These are phyloP conservation scores for Ectemnius continuus DNA, from an alignment of 2,888 invertebrate genomes.

Conservation along the genomic window DNA sequence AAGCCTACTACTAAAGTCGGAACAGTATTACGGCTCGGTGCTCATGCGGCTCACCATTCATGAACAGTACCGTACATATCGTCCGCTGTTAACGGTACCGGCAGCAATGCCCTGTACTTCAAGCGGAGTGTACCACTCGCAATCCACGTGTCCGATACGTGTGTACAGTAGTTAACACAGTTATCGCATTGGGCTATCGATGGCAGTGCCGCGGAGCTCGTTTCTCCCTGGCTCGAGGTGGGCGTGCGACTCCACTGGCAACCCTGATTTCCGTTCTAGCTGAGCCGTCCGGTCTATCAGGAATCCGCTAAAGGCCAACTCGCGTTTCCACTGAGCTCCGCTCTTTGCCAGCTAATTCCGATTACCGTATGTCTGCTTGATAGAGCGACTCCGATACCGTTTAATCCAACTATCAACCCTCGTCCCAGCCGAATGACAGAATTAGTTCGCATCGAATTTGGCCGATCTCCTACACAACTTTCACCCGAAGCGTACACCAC, in stretches of 20 bases:
- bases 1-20: slow-evolving; percentile 4
- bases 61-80: slow-evolving; percentile 39
- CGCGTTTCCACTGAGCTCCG: background rate
- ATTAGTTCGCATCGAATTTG: too few relatives aligned
- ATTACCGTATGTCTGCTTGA: background rate
- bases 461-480: too few relatives aligned
- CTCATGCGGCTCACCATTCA: slow-evolving; percentile 19
- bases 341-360: background rate
- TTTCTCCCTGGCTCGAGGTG: background rate
- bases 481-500: too few relatives aligned
- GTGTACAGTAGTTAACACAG: slow-evolving; percentile 46
- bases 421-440: too few relatives aligned
- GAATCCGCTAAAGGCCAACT: background rate
- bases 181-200: slow-evolving; percentile 51
- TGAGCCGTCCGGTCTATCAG: background rate
- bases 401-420: too few relatives aligned
- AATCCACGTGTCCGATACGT: slow-evolving; percentile 47
- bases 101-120: slow-evolving; percentile 38
- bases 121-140: slow-evolving; percentile 3
- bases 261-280: slow-evolving; percentile 10
- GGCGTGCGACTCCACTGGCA: background rate
- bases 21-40: slow-evolving; percentile 3
- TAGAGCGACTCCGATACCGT: too few relatives aligned
- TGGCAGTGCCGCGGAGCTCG: slow-evolving; percentile 4
- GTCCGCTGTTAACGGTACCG: slow-evolving; percentile 51